phyloP scores from a whole-genome alignment of 2,888 invertebrate genomes.

The Bedellia somnulentella region DNA sequence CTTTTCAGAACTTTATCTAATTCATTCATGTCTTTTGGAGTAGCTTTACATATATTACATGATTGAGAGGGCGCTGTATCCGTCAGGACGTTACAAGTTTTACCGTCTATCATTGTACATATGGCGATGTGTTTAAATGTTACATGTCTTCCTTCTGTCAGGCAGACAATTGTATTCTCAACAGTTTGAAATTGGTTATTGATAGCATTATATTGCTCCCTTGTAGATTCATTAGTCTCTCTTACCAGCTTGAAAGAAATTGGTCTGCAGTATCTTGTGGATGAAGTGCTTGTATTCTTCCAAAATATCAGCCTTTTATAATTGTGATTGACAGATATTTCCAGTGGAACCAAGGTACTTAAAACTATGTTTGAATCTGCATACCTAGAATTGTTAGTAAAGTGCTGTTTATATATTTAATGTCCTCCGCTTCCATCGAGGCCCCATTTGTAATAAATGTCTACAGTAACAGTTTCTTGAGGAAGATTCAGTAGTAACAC shows the following conservation, averaged over 20 bases:
- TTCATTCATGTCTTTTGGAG: conserved; percentile 9
- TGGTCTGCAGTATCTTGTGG: conserved; percentile 5
- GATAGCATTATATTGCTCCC: conserved; percentile 4
- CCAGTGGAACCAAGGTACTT: not conserved
- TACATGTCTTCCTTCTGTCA: not conserved
- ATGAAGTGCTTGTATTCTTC: not conserved
- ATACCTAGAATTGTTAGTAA: not conserved
- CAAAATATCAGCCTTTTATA: not conserved
- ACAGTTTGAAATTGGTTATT: conserved; percentile 5
- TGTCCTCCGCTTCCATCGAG: too few relatives aligned
- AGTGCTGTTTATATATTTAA: conserved; percentile 4
- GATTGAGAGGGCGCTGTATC: conserved; percentile 8
- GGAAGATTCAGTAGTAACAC: too few relatives aligned
- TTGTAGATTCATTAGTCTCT: conserved; percentile 6
- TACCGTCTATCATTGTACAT: conserved; percentile 9
- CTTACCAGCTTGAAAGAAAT: conserved; percentile 5
- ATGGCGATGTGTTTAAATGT: conserved; percentile 5
- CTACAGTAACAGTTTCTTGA: too few relatives aligned
- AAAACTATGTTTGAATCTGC: not conserved
- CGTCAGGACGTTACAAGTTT: conserved; percentile 7
- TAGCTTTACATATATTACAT: conserved; percentile 10
- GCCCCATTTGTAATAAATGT: too few relatives aligned
- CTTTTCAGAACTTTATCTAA: too few relatives aligned
- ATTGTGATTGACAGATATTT: not conserved
- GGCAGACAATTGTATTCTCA: not conserved